Conservation (phyloP, 2,888 invertebrate species). For the Ramazzottius varieornatus region DNA sequence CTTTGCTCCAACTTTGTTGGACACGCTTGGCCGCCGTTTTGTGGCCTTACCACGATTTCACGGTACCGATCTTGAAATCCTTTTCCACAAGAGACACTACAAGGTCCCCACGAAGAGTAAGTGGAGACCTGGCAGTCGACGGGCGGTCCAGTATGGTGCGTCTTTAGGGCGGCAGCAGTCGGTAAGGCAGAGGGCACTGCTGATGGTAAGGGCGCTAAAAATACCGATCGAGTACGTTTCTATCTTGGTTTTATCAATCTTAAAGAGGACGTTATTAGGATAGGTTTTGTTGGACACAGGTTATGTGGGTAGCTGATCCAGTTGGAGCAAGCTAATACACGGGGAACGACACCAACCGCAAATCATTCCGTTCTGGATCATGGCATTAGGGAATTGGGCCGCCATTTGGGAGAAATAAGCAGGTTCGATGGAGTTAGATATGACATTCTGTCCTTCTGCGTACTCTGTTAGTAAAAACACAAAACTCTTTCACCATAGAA, state of each 20-base stretch:
- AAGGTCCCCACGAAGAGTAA: conserved; percentile 18
- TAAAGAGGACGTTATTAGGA: no score
- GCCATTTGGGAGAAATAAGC: neutral
- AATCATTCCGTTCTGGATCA: neutral
- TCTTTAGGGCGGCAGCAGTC: neutral
- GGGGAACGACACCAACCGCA: conserved; percentile 4
- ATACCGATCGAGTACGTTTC: neutral
- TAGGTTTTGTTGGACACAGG: no score
- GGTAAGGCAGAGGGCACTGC: neutral
- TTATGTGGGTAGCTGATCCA: no score
- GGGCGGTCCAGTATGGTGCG: neutral
- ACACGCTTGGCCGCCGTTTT: neutral
- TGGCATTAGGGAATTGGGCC: neutral
- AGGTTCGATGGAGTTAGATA: neutral
- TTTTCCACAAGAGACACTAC: conserved; percentile 18
- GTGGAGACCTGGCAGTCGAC: conserved; percentile 17
- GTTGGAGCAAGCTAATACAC: no score
- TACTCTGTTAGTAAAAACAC: neutral
- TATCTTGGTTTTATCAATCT: no score
- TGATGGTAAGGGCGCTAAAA: neutral
- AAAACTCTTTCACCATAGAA: neutral
- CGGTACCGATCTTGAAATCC: conserved; percentile 11
- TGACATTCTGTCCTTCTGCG: neutral
- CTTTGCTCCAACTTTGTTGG: neutral
- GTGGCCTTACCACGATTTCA: neutral